These are phyloP conservation scores for Heliocidaris tuberculata DNA, from an alignment of 35 echinoderm and acorn worm genomes.

Conservation along the genomic window DNA sequence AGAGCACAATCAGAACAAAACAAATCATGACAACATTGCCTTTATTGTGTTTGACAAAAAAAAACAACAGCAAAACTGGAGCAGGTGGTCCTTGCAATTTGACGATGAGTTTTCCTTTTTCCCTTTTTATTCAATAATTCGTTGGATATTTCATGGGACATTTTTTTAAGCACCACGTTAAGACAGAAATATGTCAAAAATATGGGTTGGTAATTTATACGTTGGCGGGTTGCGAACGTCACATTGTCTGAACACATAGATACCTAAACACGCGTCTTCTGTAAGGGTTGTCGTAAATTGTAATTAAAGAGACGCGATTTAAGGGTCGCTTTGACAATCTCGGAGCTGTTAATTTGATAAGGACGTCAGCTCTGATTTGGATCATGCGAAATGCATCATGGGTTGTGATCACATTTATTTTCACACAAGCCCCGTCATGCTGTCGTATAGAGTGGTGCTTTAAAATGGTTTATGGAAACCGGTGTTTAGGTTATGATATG, in stretches of 20 bases:
- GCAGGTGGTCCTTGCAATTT: neutral
- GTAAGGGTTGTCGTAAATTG: neutral
- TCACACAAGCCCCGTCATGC: neutral
- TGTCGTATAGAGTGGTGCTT: neutral
- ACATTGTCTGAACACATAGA: neutral
- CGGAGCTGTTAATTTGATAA: conserved; percentile 31
- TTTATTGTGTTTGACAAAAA: neutral
- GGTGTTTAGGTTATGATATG: too few relatives aligned
- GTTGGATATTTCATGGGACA: neutral
- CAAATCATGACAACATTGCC: neutral
- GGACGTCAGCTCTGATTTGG: conserved; percentile 28
- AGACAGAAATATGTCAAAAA: conserved; percentile 1
- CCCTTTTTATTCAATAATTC: neutral
- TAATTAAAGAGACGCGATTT: conserved; percentile 23
- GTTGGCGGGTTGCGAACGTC: neutral
- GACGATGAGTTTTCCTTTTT: neutral
- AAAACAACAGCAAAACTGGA: neutral
- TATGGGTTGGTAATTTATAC: conserved; percentile 16
- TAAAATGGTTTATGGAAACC: neutral
- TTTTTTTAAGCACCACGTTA: neutral
- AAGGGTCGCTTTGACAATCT: neutral
- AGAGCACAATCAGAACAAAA: neutral
- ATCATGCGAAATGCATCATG: conserved; percentile 22
- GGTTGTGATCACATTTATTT: neutral
- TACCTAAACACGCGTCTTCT: neutral